Percentiles rank a stretch among this genome's conserved stretches.
phyloP scores from a whole-genome alignment of 2,888 invertebrate species.

The Ennomos fuscantarius region DNA sequence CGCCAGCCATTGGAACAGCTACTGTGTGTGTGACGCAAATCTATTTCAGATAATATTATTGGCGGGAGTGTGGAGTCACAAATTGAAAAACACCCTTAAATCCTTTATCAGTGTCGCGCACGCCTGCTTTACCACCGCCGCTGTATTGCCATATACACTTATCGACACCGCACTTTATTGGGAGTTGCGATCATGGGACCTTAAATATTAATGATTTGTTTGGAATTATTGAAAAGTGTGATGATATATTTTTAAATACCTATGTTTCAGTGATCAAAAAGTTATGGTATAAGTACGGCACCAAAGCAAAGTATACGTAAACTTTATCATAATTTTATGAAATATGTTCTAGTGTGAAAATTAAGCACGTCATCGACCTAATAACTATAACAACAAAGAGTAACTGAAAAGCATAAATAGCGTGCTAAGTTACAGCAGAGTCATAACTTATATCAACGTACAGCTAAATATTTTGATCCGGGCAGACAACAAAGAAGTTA shows the following conservation, averaged over 20 bases:
- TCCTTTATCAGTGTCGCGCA: slow-evolving; percentile 69
- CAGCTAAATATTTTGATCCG: slow-evolving; percentile 28
- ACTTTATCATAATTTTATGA: too few species aligned
- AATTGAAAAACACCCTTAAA: slow-evolving; percentile 70
- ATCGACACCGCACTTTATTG: slow-evolving; percentile 61
- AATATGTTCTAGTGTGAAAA: too few species aligned
- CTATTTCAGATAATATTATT: slow-evolving; percentile 57
- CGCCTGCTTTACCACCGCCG: slow-evolving; percentile 56
- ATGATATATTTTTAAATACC: too few species aligned
- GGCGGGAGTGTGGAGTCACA: slow-evolving; percentile 52
- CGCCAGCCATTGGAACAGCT: slow-evolving; percentile 24
- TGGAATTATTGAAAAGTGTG: slow-evolving; percentile 22
- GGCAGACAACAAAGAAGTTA: slow-evolving; percentile 41
- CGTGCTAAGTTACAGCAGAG: neutral
- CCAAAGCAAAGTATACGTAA: too few species aligned
- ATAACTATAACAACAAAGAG: neutral
- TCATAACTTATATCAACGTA: slow-evolving; percentile 25
- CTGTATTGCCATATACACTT: slow-evolving; percentile 70
- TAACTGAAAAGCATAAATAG: neutral
- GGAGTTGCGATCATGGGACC: slow-evolving; percentile 49
- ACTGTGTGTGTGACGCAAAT: slow-evolving; percentile 37
- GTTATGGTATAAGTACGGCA: too few species aligned
- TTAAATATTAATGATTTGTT: slow-evolving; percentile 55
- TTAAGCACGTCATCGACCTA: too few species aligned
- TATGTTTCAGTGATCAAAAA: too few species aligned